Percentiles rank a stretch among this genome's conserved stretches.
These are phyloP conservation scores for Himalopsyche kuldschensis DNA, from an alignment of 2,888 invertebrate species.

Conservation along the genomic window DNA sequence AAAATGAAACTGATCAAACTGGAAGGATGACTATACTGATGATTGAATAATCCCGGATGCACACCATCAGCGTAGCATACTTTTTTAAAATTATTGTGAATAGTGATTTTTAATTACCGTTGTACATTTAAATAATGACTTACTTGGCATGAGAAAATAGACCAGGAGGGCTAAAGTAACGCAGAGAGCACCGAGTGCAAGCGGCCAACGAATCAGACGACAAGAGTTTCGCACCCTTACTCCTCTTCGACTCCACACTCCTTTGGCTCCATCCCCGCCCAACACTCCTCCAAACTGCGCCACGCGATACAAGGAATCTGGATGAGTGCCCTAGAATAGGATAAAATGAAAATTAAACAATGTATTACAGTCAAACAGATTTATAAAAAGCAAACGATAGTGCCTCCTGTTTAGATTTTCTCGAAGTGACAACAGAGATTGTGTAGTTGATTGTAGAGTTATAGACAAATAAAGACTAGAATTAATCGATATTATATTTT, in stretches of 20 bases:
- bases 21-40: too few relatives aligned
- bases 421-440: too few relatives aligned
- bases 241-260: slow-evolving; percentile 16
- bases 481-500: too few relatives aligned
- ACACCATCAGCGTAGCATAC: too few relatives aligned
- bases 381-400: too few relatives aligned
- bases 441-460: too few relatives aligned
- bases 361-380: too few relatives aligned
- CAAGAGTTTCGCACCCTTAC: slow-evolving; percentile 42
- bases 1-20: too few relatives aligned
- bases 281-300: slow-evolving; percentile 42
- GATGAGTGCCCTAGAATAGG: slow-evolving; percentile 53
- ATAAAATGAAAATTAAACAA: not conserved
- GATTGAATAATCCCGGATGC: too few relatives aligned
- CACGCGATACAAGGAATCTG: slow-evolving; percentile 57
- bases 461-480: too few relatives aligned
- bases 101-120: not conserved
- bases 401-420: too few relatives aligned
- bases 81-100: not conserved
- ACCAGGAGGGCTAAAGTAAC: slow-evolving; percentile 55
- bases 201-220: slow-evolving; percentile 55
- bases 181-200: slow-evolving; percentile 53
- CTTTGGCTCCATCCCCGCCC: slow-evolving; percentile 45
- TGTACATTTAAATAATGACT: not conserved
- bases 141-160: slow-evolving; percentile 59